Base-by-base conservation (phyloP, 2,888 invertebrate species). In the Hofmannophila pseudospretella region DNA sequence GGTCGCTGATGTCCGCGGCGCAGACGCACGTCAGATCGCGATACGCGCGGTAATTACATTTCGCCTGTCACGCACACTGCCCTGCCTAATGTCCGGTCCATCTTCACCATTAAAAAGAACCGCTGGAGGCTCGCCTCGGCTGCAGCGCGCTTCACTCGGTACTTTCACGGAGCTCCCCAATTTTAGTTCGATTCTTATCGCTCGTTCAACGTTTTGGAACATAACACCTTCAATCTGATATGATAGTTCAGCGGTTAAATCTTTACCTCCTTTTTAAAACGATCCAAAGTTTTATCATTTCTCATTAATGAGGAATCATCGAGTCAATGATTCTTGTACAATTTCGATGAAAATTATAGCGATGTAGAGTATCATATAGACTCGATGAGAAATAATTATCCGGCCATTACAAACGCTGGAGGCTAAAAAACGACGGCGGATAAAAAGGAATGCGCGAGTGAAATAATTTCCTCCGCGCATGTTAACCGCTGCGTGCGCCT, bases 21-120 rank as follows among this genome's bases (percentile, higher is more conserved):
- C 45, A 45, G 52, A 50, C 55, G 50, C 59, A 42, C 39, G 52
- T 51, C 51, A 60, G 61, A 58, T 66, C 62, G 57, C 67, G 67
- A 70, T 72, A 72, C 54, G 60, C 58, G 60, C 68, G 75, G 73
- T 81, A 80, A 84, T 81, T 82, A 78, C 73, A 69, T 78, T 75
- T 78, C 76, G 79, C 75, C 62, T 75, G 82, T 85, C 84, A 84
- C 82, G 84, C 70, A 60, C 68, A 58, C 64, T 80, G 80, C 60
- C 60, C 70, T 67, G 73, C 75, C 75, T 82, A 82, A 84, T 79
- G 84, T 78, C 61, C 69, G 64, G 62, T 54, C 62, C 67, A 70
- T 61, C 65, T 69, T 67, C 68, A 64, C 64, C 64, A 64, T 36
- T 63, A 61, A 67, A 66, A 61, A 58, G 44, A 38, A 36, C 50